Conservation (phyloP, 1,140 invertebrate genomes). For the Mizuhopecten yessoensis region DNA sequence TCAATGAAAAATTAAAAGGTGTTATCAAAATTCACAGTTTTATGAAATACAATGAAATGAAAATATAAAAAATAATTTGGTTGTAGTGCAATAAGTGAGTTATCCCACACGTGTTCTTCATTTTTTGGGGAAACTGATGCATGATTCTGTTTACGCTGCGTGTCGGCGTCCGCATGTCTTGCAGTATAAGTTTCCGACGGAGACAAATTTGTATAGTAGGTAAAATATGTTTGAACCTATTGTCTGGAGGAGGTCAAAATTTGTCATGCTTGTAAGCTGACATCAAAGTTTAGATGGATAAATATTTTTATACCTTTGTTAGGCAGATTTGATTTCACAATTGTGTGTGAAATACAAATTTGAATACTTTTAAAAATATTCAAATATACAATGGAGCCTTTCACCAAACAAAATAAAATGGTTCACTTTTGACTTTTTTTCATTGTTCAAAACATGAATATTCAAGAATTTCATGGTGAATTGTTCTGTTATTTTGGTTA, state of each 20-base stretch:
- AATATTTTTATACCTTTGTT: background rate
- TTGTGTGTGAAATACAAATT: slow-evolving; percentile 7
- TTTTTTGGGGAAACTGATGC: background rate
- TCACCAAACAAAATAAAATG: background rate
- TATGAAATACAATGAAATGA: background rate
- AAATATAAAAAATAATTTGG: background rate
- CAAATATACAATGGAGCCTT: background rate
- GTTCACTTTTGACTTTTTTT: background rate
- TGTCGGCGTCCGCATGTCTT: background rate
- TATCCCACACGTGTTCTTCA: background rate
- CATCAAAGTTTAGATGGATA: background rate
- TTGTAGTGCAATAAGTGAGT: background rate
- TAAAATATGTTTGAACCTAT: background rate
- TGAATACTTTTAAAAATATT: slow-evolving; percentile 11
- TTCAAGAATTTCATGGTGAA: background rate
- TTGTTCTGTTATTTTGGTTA: background rate
- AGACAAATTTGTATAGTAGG: background rate
- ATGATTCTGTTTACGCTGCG: background rate
- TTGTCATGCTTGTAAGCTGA: background rate
- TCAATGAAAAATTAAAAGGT: no score
- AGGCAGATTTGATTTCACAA: background rate
- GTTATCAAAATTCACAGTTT: no score
- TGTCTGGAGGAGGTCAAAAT: background rate
- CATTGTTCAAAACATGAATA: background rate
- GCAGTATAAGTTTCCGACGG: no score